Evolutionary conservation across 2,888 invertebrate species (phyloP).

Genomic region (Anthoptus insignis): DNA sequence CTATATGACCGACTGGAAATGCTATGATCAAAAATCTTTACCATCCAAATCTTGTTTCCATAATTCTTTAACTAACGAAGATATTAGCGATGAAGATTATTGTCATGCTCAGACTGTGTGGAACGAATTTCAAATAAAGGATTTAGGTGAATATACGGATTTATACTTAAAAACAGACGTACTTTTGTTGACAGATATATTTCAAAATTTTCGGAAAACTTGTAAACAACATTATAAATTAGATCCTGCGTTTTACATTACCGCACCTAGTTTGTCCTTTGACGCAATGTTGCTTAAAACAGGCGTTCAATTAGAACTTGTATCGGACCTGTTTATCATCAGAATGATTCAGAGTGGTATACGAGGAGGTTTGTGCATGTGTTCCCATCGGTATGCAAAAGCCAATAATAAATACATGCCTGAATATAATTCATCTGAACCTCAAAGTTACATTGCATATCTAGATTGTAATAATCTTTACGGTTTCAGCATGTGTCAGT

Average conservation of each 20-base stretch:
- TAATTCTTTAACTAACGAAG: neutral
- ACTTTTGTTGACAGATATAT: no score
- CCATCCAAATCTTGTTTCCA: neutral
- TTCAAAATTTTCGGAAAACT: no score
- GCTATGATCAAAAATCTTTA: neutral
- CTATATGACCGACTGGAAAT: neutral
- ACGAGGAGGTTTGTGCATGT: slow-evolving; percentile 2
- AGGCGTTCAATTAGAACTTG: no score
- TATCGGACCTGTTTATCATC: neutral
- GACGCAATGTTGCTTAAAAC: no score
- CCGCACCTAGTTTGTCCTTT: no score
- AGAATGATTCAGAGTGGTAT: neutral
- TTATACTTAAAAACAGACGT: no score
- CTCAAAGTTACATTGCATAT: neutral
- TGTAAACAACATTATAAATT: no score
- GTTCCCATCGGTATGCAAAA: slow-evolving; percentile 12
- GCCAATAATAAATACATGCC: slow-evolving; percentile 12
- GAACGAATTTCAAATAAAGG: neutral
- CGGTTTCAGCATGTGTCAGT: neutral
- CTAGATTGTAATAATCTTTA: slow-evolving; percentile 3
- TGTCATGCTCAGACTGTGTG: neutral
- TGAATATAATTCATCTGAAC: neutral
- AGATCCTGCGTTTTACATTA: no score
- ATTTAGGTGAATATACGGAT: no score
- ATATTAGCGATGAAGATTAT: neutral